A percentile compares a stretch with the other conserved stretches of the same genome.
These are phyloP conservation scores for Sus cebifrons DNA, from an alignment of 2,797 vertebrate genomes.

Conservation along the genomic window DNA sequence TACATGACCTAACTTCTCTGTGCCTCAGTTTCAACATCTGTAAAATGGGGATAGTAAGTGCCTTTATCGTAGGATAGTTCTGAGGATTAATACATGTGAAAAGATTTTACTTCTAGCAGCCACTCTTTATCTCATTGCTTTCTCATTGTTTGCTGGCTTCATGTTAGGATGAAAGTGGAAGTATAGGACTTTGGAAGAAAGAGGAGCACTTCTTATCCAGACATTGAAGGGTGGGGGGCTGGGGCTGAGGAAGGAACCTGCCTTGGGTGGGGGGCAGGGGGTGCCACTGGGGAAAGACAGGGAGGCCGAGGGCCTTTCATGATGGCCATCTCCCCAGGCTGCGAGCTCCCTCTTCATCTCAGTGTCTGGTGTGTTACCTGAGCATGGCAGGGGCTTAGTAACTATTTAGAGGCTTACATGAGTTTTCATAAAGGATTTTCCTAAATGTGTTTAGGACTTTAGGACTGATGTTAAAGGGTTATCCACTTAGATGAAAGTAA, in stretches of 20 bases:
- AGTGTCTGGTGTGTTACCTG: not conserved
- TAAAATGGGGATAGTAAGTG: not conserved
- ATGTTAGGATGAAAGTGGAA: not conserved
- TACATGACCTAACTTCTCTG: not conserved
- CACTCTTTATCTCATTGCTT: not conserved
- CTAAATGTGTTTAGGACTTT: not conserved
- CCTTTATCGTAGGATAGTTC: not conserved
- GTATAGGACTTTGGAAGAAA: not conserved
- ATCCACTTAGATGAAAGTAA: not conserved
- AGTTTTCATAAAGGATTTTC: not conserved
- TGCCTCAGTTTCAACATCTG: not conserved
- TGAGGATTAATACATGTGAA: not conserved
- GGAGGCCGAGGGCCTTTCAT: not conserved
- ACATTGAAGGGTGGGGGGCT: fast-evolving
- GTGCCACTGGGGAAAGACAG: not conserved
- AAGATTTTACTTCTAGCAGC: not conserved
- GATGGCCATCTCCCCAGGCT: not conserved
- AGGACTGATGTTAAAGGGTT: not conserved
- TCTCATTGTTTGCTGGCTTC: not conserved
- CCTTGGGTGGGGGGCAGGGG: too few relatives aligned
- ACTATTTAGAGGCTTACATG: not conserved
- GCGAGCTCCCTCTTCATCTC: not conserved
- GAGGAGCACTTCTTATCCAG: not conserved
- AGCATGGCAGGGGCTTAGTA: fast-evolving
- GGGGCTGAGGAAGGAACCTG: not conserved